Evolutionary conservation across 37 sponge, comb jelly and placozoan species (phyloP).

Genomic region (Eunapius fragilis): DNA sequence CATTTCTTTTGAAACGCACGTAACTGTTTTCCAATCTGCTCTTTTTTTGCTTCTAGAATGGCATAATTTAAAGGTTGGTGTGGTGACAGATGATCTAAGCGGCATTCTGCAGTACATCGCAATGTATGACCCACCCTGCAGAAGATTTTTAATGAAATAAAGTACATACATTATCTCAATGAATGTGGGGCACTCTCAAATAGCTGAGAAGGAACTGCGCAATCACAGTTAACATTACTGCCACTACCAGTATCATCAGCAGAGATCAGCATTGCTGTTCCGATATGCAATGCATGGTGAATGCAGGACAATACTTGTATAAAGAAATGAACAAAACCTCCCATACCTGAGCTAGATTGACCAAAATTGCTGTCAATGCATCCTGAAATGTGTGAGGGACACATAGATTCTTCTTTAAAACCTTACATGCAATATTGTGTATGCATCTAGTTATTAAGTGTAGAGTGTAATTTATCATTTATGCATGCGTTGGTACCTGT

Average conservation of each 20-base stretch:
- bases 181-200: background rate
- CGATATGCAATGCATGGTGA: background rate
- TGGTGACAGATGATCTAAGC: background rate
- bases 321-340: background rate
- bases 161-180: background rate
- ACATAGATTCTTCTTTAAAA: background rate
- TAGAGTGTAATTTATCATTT: background rate
- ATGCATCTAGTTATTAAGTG: background rate
- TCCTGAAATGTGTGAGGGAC: background rate
- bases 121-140: background rate
- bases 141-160: background rate
- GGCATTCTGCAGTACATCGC: background rate
- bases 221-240: background rate
- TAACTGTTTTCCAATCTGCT: background rate
- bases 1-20: slow-evolving; percentile 1
- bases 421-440: background rate
- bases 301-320: background rate
- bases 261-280: background rate
- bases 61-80: background rate
- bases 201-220: background rate
- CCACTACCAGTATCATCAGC: background rate
- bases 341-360: background rate
- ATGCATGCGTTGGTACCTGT: background rate
- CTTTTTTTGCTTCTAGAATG: background rate
- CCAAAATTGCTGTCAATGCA: background rate